Evolutionary conservation across 2,888 invertebrate genomes (phyloP).

Genomic region (Dynastes maya): DNA sequence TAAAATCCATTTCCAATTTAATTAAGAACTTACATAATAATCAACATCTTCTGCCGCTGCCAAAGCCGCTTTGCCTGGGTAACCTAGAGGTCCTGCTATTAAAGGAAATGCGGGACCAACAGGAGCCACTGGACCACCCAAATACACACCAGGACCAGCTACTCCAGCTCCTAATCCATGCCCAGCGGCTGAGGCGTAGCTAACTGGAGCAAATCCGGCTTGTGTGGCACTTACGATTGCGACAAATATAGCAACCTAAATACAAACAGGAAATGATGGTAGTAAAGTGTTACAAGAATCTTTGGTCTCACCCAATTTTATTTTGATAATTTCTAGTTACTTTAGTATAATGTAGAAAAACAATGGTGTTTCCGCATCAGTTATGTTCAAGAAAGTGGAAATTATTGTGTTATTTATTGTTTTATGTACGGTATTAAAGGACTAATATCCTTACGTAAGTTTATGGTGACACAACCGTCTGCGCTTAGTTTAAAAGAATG

Average conservation of each 20-base stretch:
- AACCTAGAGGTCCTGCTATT: constrained; percentile 24
- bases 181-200: constrained; percentile 52
- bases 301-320: too few species aligned
- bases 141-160: constrained; percentile 44
- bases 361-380: constrained; percentile 23
- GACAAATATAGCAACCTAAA: constrained; percentile 35
- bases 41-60: constrained; percentile 53
- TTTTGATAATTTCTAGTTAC: neutral
- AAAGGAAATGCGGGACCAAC: constrained; percentile 26
- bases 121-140: constrained; percentile 33
- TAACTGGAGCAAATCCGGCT: constrained; percentile 55
- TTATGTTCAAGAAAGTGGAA: constrained; percentile 21
- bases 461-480: too few species aligned
- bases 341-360: neutral
- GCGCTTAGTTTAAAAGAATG: neutral
- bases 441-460: neutral
- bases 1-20: neutral
- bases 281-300: neutral
- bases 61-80: constrained; percentile 22
- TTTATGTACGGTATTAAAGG: neutral
- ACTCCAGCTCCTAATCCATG: constrained; percentile 49
- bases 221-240: constrained; percentile 33
- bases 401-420: constrained; percentile 25
- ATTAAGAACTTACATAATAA: constrained; percentile 54
- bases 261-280: neutral